These are phyloP conservation scores for Seriola aureovittata DNA, from an alignment of 2,113 vertebrate genomes.

Conservation along the genomic window DNA sequence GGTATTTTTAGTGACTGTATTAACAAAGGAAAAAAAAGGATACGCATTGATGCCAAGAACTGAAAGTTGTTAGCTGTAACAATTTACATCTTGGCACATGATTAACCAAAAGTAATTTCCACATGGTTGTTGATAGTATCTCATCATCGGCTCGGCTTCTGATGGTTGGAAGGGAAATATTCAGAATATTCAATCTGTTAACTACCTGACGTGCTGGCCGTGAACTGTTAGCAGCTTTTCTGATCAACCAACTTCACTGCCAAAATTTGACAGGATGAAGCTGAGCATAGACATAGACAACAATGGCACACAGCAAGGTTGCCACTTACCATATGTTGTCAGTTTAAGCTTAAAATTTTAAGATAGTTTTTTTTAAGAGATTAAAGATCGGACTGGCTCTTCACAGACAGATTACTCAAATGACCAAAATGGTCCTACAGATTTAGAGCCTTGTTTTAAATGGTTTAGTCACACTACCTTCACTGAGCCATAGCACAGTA, in stretches of 20 bases:
- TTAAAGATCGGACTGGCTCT: not conserved
- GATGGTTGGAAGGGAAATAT: conserved; percentile 11
- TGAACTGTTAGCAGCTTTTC: conserved; percentile 18
- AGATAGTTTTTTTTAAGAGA: not conserved
- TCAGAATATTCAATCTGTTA: conserved; percentile 7
- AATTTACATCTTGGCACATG: not conserved
- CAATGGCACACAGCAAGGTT: not conserved
- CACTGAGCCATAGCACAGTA: no score
- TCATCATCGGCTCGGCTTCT: not conserved
- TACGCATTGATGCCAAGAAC: conserved; percentile 2
- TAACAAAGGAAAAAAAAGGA: not conserved
- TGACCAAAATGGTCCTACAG: not conserved
- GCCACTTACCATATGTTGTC: not conserved
- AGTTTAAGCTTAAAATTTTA: not conserved
- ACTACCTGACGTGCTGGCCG: conserved; percentile 9
- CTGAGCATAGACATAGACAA: not conserved
- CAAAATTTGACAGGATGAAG: conserved; percentile 3
- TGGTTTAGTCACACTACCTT: no score
- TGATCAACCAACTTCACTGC: conserved; percentile 2
- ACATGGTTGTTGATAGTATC: not conserved
- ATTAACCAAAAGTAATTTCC: conserved; percentile 14
- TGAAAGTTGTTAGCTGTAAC: conserved; percentile 16
- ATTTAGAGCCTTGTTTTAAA: no score
- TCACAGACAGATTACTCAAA: not conserved
- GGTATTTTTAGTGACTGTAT: conserved; percentile 46